phyloP scores from a whole-genome alignment of 2,797 vertebrate species.

The Salmo trutta region DNA sequence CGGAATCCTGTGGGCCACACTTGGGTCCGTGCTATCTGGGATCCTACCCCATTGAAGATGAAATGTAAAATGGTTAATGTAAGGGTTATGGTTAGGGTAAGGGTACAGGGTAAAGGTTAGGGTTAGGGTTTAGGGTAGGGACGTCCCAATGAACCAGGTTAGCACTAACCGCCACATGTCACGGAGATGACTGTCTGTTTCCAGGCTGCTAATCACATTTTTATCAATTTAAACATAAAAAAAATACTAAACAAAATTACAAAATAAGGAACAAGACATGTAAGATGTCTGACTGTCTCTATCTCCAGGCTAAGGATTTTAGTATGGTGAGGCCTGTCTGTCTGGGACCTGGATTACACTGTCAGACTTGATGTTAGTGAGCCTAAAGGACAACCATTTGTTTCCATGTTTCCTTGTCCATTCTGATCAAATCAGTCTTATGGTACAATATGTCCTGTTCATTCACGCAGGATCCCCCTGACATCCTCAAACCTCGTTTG shows the following conservation, averaged over 20 bases:
- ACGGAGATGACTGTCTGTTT: not conserved
- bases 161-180: too few species aligned
- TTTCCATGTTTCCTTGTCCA: not conserved
- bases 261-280: too few species aligned
- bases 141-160: too few species aligned
- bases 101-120: too few species aligned
- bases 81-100: too few species aligned
- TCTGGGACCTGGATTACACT: not conserved
- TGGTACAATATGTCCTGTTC: not conserved
- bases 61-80: too few species aligned
- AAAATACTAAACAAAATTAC: too few species aligned
- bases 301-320: not conserved
- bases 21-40: too few species aligned
- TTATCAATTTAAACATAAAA: too few species aligned
- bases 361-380: not conserved
- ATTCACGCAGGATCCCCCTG: not conserved
- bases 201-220: not conserved
- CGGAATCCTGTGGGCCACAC: not conserved
- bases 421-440: not conserved
- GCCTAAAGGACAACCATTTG: not conserved
- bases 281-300: too few species aligned
- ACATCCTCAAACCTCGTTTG: not conserved
- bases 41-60: too few species aligned
- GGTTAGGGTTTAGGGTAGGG: too few species aligned
- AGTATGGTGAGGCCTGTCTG: not conserved